Percentiles rank a stretch among this genome's conserved stretches.
These are phyloP conservation scores for Ditylenchus weischeri DNA, from an alignment of 2,888 invertebrate species.

Conservation along the genomic window DNA sequence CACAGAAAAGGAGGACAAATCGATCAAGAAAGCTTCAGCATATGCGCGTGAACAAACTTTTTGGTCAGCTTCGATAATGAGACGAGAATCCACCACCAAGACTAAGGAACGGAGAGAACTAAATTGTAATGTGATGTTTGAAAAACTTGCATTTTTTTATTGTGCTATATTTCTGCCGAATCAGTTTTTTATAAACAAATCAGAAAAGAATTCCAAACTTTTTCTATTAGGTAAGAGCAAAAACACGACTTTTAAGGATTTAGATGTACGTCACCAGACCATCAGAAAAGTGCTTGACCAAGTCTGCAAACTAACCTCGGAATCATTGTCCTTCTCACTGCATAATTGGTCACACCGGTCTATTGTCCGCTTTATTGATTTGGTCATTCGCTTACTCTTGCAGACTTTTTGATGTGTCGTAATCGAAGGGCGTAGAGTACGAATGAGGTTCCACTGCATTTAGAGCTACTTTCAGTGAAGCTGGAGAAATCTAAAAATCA, in stretches of 20 bases:
- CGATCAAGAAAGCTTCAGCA: background rate
- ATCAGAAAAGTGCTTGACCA: no score
- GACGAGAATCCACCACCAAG: slow-evolving; percentile 13
- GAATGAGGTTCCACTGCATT: background rate
- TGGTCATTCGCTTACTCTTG: slow-evolving; percentile 30
- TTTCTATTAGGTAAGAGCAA: no score
- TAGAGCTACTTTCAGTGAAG: background rate
- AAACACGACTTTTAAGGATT: no score
- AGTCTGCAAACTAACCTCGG: background rate
- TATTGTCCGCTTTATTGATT: background rate
- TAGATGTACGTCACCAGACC: no score
- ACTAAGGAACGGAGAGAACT: background rate
- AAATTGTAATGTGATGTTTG: background rate
- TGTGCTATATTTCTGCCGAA: no score
- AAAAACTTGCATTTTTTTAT: no score
- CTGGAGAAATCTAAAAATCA: background rate
- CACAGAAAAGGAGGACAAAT: slow-evolving; percentile 10
- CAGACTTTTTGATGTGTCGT: slow-evolving; percentile 38
- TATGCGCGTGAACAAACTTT: background rate
- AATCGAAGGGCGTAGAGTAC: slow-evolving; percentile 34
- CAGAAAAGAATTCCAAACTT: no score
- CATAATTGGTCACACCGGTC: background rate
- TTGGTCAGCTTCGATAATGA: background rate
- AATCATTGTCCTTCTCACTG: slow-evolving; percentile 1
- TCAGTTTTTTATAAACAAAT: no score